These are phyloP conservation scores for Chrysina gloriosa DNA, from an alignment of 2,888 invertebrate genomes.

Conservation along the genomic window DNA sequence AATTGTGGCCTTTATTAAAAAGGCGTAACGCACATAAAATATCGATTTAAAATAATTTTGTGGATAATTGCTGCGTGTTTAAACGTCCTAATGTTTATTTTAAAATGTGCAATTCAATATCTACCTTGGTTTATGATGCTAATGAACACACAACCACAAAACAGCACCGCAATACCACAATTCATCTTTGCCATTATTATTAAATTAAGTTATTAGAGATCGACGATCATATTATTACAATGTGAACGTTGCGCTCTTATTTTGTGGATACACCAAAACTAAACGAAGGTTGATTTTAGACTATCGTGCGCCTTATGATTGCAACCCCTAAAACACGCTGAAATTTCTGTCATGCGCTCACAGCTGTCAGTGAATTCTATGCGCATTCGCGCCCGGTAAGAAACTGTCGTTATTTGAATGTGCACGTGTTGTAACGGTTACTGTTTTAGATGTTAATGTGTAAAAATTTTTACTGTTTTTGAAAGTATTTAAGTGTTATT, in stretches of 20 bases:
- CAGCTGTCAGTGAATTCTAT: background rate
- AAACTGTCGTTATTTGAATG: constrained; percentile 34
- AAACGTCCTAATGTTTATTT: background rate
- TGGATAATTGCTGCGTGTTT: background rate
- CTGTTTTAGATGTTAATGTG: constrained; percentile 17
- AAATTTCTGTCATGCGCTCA: constrained; percentile 34
- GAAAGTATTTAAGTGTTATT: constrained; percentile 11
- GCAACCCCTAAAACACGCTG: constrained; percentile 38
- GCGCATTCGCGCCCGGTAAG: constrained; percentile 22
- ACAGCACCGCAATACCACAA: constrained; percentile 46
- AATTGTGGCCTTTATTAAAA: too few relatives aligned
- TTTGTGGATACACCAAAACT: constrained; percentile 8
- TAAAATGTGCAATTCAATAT: background rate
- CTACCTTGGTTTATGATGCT: constrained; percentile 51
- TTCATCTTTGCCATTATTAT: constrained; percentile 45
- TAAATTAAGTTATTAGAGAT: constrained; percentile 31
- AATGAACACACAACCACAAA: constrained; percentile 51
- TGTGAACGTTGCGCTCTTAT: constrained; percentile 10
- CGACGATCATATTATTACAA: constrained; percentile 39
- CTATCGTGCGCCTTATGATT: constrained; percentile 39
- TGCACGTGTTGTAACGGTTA: constrained; percentile 43
- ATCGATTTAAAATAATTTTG: constrained; percentile 7
- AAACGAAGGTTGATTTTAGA: constrained; percentile 34
- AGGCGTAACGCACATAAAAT: background rate
- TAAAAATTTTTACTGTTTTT: background rate